Evolutionary conservation across 2,888 invertebrate genomes (phyloP).

Genomic region (Exephanes ischioxanthus): DNA sequence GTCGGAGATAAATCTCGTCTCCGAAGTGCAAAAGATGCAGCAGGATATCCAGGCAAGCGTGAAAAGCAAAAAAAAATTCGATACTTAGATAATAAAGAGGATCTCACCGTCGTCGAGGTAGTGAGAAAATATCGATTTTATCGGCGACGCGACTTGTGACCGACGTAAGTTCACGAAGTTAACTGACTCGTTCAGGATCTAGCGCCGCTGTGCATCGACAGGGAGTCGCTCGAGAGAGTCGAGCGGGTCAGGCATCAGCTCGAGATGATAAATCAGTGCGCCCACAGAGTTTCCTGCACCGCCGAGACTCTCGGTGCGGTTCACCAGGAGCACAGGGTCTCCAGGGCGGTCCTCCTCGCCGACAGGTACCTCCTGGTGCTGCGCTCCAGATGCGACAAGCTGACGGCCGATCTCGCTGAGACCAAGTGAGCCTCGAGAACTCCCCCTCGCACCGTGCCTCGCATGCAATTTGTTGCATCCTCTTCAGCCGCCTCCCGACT

Average conservation of each 20-base stretch:
- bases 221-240: constrained; percentile 82
- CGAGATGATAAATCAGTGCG: constrained; percentile 80
- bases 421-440: constrained; percentile 79
- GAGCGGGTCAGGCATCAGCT: constrained; percentile 80
- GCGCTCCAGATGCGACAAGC: constrained; percentile 80
- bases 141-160: background rate
- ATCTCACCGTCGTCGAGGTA: constrained; percentile 42
- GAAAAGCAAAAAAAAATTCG: constrained; percentile 8
- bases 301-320: constrained; percentile 83
- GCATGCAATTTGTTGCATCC: constrained; percentile 36
- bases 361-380: constrained; percentile 81
- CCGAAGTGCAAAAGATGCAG: constrained; percentile 80
- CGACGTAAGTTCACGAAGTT: constrained; percentile 8
- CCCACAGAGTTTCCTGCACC: constrained; percentile 79
- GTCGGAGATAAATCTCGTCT: constrained; percentile 79
- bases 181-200: constrained; percentile 75
- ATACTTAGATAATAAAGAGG: constrained; percentile 33
- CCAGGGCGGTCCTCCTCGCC: constrained; percentile 78
- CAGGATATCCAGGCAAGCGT: constrained; percentile 80
- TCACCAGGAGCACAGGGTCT: constrained; percentile 81
- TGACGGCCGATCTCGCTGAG: constrained; percentile 79
- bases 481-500: background rate
- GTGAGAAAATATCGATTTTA: constrained; percentile 27
- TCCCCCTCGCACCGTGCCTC: constrained; percentile 22
- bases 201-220: constrained; percentile 81